Percentiles rank a stretch among this genome's conserved stretches.
phyloP scores from a whole-genome alignment of 2,113 vertebrate genomes.

The Aegithalos caudatus region DNA sequence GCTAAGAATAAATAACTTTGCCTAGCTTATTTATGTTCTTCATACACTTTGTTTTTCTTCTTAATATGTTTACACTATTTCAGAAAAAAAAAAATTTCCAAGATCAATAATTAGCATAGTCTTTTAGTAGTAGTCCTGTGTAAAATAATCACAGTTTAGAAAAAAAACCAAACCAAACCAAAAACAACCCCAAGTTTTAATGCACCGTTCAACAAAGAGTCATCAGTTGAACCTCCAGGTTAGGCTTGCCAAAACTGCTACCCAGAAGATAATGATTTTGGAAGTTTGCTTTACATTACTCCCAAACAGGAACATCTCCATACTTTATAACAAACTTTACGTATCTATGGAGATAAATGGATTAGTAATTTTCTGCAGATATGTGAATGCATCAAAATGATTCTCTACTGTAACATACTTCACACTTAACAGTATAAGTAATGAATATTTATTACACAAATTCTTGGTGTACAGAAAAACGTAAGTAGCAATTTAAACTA shows the following conservation, averaged over 20 bases:
- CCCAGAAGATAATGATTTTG: background rate
- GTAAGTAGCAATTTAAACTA: background rate
- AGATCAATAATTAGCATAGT: background rate
- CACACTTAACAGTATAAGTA: background rate
- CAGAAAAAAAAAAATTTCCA: background rate
- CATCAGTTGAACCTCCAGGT: background rate
- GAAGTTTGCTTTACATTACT: background rate
- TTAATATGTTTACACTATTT: background rate
- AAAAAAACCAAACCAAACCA: background rate
- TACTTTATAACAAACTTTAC: background rate
- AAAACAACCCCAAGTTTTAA: too few species aligned
- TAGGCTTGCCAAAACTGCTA: constrained; percentile 2
- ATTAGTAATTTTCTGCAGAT: background rate
- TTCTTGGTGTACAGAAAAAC: background rate
- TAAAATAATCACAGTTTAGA: background rate
- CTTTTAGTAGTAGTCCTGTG: background rate
- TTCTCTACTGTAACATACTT: background rate
- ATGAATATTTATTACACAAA: background rate
- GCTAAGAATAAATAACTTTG: background rate
- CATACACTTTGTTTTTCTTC: background rate
- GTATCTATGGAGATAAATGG: background rate
- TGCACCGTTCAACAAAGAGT: background rate
- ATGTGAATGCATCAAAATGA: background rate
- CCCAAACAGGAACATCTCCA: background rate
- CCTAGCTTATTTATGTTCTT: background rate